Base-by-base conservation (phyloP, 1,140 invertebrate genomes). In the Condylostylus longicornis region DNA sequence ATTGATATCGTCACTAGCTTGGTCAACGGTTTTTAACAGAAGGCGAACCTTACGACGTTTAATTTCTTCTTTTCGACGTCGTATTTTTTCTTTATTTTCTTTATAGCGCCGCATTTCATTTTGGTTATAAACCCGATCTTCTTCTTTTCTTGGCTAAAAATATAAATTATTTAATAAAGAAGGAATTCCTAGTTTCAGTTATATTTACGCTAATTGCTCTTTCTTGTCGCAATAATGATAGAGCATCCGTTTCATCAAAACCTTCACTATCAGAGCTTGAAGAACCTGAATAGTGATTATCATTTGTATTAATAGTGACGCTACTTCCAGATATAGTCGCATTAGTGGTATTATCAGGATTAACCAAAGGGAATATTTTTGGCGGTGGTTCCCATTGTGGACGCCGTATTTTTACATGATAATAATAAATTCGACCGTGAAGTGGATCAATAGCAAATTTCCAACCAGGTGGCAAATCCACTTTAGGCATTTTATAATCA, bases 371-470 rank as follows among this genome's bases (percentile, higher is more conserved):
- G 41, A 49, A 37, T 19, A 61, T 33, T 3, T 46, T 37, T 25
- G 68, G 66, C 1, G 89, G 89, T 18, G 84, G 82, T 39, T 81
- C 66, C 90, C 90, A 96, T 54, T 93, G 88, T 2, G 85, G 75
- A 48, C 82, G 68, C 37, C 85, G 72, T 18, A 82, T 74, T 45
- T 79, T 79, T 0, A 79, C 65, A 58, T 95, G 87, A 61, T 93
- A 96, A 64, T 93, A 97, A 58, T 94, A 97, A 1, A 75, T 71
- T 40, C 85, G 66, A 2, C 89, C 88, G 29, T 83, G 75, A 14
- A 67, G 51, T 1, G 15, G n/a, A 58, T 91, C 86, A 30, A 74
- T 70, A 0, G 82, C 78, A 48, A 74, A 80, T 49, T 84, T 82
- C 89, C 90, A 96, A 51, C 80, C 74, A 0, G 79, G 79, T 5